A percentile compares a stretch with the other conserved stretches of the same genome.
phyloP scores from a whole-genome alignment of 1,140 invertebrate genomes.

The Musca vetustissima region DNA sequence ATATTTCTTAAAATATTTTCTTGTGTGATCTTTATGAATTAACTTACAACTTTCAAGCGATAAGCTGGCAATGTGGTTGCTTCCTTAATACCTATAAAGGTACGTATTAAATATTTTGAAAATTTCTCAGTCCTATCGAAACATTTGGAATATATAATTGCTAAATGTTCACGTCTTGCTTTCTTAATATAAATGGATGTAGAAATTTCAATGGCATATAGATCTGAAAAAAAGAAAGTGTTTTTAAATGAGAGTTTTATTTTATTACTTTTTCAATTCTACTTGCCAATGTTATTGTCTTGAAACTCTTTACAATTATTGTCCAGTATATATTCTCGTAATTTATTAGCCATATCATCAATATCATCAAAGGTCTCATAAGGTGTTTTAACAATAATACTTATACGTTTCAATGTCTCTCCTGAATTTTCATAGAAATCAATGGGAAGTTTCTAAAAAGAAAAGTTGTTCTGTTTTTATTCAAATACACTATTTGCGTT shows the following conservation, averaged over 20 bases:
- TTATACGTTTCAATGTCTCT: not conserved
- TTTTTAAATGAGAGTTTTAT: no score
- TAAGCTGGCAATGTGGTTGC: not conserved
- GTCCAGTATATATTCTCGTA: not conserved
- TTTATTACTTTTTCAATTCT: no score
- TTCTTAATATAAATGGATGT: not conserved
- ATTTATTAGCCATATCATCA: not conserved
- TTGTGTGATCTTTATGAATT: no score
- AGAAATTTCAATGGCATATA: not conserved
- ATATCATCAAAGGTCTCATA: not conserved
- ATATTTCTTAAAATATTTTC: no score
- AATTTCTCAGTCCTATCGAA: not conserved
- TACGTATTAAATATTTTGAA: not conserved
- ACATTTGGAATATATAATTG: not conserved
- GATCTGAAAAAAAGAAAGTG: not conserved
- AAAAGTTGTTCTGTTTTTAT: not conserved
- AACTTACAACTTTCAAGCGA: not conserved
- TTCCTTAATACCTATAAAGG: not conserved
- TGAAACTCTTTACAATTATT: no score
- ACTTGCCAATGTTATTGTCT: no score
- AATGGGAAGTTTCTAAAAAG: not conserved
- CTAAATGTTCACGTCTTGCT: not conserved
- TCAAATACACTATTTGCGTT: not conserved
- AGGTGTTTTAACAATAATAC: conserved; percentile 2
- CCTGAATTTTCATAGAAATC: not conserved